Base-by-base conservation (phyloP, 2,113 vertebrate species). In the Petroica traversi region DNA sequence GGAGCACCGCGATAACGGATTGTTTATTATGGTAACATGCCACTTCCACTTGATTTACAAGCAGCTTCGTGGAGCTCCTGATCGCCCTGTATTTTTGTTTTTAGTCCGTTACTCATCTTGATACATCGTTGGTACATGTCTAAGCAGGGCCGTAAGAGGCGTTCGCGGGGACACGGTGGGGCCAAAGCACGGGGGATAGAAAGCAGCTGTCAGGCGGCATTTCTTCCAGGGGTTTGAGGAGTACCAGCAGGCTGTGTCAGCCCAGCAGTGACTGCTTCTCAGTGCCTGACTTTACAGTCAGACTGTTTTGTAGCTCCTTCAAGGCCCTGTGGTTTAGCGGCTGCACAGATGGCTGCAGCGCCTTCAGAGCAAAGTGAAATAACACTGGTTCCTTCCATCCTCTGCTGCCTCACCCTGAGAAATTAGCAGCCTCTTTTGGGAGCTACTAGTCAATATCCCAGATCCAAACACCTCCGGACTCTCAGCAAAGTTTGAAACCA, bases 21-120 rank as follows among this genome's bases (percentile, higher is more conserved):
- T 97, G 94, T 94, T 97, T 95, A 31, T 92, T 74, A n/a, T 95
- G 97, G 96, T 96, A 96, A 94, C 79, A 59, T 41, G 93, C 91
- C 95, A 43, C 79, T 84, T 81, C 2, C 14, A 11, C 79, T 33
- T 92, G 93, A 94, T 96, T 97, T 96, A 93, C 82, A 96, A 62
- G 91, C 96, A 89, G 92, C 76, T 93, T 62, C 45, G 77, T 36
- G 73, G 76, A 83, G 90, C 82, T 95, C 89, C 95, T 75, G 94
- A 81, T 89, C 3, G 3, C 91, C 66, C 87, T 8, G 71, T 81
- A 20, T 66, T 96, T 93, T 89, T 96, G 89, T 8, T 87, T 95
- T 89, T 34, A 82, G 89, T 12, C 78, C 9, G 48, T 96, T 96
- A 66, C 85, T 97, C 96, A 75, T 96, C 86, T 66, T 58, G 84